Base-by-base conservation (phyloP, 2,113 vertebrate genomes). In the Onychostoma macrolepis region DNA sequence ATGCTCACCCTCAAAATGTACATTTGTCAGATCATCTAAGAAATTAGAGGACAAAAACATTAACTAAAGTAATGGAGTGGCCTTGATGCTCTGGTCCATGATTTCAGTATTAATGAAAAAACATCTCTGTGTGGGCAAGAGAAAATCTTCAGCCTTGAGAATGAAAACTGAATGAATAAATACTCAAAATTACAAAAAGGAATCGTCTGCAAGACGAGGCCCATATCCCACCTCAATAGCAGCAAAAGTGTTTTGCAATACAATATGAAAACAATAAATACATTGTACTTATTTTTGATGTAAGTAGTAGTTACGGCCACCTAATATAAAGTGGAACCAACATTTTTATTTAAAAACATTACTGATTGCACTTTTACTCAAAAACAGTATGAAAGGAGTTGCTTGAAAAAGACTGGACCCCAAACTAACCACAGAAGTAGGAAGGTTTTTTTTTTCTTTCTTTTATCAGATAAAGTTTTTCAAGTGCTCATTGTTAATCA, bases 131-230 rank as follows among this genome's bases (percentile, higher is more conserved):
- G 45, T 53, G 76, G 76, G 75, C 15, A 78, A 15, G 4, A 78
- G 9, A 4, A 61, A 3, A 10, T 13, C 17, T 61, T 61, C 8
- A 80, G 6, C 78, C 53, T 80, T 80, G 78, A 26, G 21, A 28
- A 53, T 61, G 9, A 80, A 80, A 53, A 41, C 21, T 61, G 21
- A 80, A 38, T 61, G 53, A 80, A 80, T n/a, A 21, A 33, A 61
- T 58, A 61, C 48, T 36, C 8, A 24, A 19, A 19, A 61, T 56
- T 24, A 19, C 21, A 38, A n/a, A n/a, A 78, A 53, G 75, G 0
- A 30, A 53, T 30, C 8, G 19, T 58, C 21, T n/a, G 21, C 56
- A 58, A n/a, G 56, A 58, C 8, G n/a, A n/a, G n/a, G 17, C 48
- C 48, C 17, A 13, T 50, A 50, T 50, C 13, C 15, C 48, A 50